Evolutionary conservation across 1,140 invertebrate genomes (phyloP), one percentile per base, ranked within the genome.

Genomic region (Mercenaria mercenaria): DNA sequence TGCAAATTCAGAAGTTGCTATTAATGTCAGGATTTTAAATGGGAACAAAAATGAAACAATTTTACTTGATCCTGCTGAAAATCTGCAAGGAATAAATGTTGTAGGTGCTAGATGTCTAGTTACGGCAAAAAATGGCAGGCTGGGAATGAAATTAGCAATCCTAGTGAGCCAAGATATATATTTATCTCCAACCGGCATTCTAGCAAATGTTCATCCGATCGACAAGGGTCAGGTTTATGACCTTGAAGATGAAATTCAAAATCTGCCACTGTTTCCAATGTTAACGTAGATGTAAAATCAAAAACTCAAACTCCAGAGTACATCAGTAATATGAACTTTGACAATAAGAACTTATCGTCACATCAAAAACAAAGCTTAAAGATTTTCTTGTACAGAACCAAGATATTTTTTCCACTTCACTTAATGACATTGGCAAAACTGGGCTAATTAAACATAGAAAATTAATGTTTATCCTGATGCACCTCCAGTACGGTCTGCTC

Each of bases 381-480:
- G 15, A 52, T 20, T 90, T 91, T 88, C n/a, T 90, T 23, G 0
- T 61, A 26, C 77, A 86, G 88, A 85, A 92, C 29, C 74, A 72
- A 72, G 43, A 85, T 81, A 59, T 82, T 76, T 90, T 89, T 69
- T 77, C 84, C 18, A 82, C 86, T 72, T 69, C 69, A 82, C n/a
- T 88, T n/a, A 50, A 41, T 43, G 61, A 88, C 41, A 59, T 89
- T 77, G 84, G 92, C 52, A 56, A 86, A 89, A 91, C 88, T 1
- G 41, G 72, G 23, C n/a, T 88, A 0, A 84, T 72, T 50, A 77
- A 72, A 79, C 91, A 91, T 32, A 86, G 41, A 64, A 59, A 61
- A 90, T 91, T 59, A 88, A 91, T 13, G 88, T 79, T 23, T 64
- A 50, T 10, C 67, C 87, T 50, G 72, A 77, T 84, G 76, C 88